Percentiles rank a stretch among this genome's conserved stretches.
Conservation (phyloP, 1,140 invertebrate genomes). For the Protaetia brevitarsis region DNA sequence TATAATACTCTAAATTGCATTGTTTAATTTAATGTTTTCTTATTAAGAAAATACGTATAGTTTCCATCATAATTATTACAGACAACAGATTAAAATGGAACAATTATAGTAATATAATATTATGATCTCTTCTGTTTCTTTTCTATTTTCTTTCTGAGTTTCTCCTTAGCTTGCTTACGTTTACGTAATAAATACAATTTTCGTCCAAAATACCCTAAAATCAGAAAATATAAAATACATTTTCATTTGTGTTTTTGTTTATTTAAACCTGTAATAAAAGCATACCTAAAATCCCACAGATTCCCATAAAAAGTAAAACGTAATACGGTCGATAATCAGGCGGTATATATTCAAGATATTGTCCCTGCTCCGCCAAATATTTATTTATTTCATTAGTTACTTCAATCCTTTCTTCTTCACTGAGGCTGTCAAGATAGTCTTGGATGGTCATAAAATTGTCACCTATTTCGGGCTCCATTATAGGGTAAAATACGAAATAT, state of each 20-base stretch:
- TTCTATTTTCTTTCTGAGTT: background rate
- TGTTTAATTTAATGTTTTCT: too few relatives aligned
- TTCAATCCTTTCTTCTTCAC: background rate
- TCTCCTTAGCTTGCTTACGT: background rate
- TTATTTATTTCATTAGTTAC: background rate
- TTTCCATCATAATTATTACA: too few relatives aligned
- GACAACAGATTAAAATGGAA: too few relatives aligned
- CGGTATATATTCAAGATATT: too few relatives aligned
- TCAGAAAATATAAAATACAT: background rate
- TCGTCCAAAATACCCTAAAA: background rate
- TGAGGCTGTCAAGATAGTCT: background rate
- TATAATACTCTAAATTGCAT: too few relatives aligned
- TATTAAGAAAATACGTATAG: too few relatives aligned
- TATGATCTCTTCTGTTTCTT: background rate
- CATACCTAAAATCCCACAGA: background rate
- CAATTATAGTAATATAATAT: too few relatives aligned
- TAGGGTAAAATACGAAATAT: too few relatives aligned
- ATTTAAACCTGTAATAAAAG: background rate
- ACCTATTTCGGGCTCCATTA: too few relatives aligned
- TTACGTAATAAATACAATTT: background rate
- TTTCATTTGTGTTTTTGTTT: background rate
- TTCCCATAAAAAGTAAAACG: background rate
- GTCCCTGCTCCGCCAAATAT: too few relatives aligned
- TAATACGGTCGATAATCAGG: too few relatives aligned
- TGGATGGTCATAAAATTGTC: background rate